These are phyloP conservation scores for Lamellibrachia columna DNA, from an alignment of 2,888 invertebrate genomes.

Conservation along the genomic window DNA sequence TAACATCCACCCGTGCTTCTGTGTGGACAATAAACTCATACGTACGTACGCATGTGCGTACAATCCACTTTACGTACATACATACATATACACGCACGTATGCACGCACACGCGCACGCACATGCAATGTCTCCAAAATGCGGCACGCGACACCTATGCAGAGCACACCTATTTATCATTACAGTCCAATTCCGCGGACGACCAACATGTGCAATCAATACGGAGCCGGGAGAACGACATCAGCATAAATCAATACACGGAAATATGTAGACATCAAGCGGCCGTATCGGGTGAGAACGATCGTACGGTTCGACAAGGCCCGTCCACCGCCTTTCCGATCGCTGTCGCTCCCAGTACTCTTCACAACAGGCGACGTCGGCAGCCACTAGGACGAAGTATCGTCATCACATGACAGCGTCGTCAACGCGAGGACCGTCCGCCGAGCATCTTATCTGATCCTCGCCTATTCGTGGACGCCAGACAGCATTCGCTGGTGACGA, in stretches of 20 bases:
- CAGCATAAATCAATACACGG: slow-evolving; percentile 7
- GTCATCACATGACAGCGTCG: background rate
- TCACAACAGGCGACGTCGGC: background rate
- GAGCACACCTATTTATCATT: background rate
- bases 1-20: no score
- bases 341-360: background rate
- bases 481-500: background rate
- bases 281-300: background rate
- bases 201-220: slow-evolving; percentile 20
- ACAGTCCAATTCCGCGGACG: background rate
- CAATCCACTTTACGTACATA: slow-evolving; percentile 4
- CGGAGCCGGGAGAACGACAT: background rate
- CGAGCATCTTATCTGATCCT: background rate
- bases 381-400: background rate
- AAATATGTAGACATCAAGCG: background rate
- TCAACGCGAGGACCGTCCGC: background rate
- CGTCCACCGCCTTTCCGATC: background rate
- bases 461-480: background rate
- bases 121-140: background rate
- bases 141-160: background rate
- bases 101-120: background rate
- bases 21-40: background rate
- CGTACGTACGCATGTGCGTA: background rate
- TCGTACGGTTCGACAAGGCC: background rate
- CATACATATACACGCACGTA: slow-evolving; percentile 20